Conservation (phyloP, 2,888 invertebrate species). For the Drosophila lacicola region DNA sequence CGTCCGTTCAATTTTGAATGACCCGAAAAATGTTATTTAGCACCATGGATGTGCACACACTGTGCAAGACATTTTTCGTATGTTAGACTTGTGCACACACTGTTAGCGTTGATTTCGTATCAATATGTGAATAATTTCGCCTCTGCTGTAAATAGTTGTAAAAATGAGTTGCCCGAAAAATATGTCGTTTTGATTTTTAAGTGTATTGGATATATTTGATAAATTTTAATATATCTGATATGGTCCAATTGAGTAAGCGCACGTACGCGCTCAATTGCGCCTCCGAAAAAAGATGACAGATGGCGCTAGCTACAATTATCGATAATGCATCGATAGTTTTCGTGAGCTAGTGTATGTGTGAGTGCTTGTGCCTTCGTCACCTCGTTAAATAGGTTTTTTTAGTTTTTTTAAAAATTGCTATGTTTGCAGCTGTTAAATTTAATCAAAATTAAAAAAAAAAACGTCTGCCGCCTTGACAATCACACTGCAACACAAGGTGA, state of each 20-base stretch:
- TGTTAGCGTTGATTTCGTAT: conserved; percentile 1
- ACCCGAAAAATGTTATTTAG: conserved; percentile 39
- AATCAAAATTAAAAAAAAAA: conserved; percentile 6
- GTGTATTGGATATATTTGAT: neutral
- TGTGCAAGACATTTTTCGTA: neutral
- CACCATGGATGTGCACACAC: conserved; percentile 34
- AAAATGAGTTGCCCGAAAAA: neutral
- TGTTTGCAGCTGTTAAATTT: conserved; percentile 25
- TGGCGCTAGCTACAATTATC: conserved; percentile 37
- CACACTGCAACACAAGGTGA: conserved; percentile 13
- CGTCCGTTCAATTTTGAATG: conserved; percentile 58
- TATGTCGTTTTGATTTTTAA: neutral
- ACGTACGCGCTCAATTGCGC: neutral
- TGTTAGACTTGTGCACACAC: conserved; percentile 22
- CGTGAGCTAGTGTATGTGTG: conserved; percentile 12
- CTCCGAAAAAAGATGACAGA: conserved; percentile 5
- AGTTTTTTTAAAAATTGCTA: conserved; percentile 36
- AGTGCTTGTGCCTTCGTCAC: conserved; percentile 53
- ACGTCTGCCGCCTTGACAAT: neutral
- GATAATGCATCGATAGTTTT: conserved; percentile 31
- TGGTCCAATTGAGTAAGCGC: neutral
- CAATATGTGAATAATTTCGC: neutral
- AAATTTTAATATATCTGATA: neutral
- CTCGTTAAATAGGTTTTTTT: conserved; percentile 29
- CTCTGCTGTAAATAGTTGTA: neutral